Evolutionary conservation across 2,113 vertebrate species (phyloP).

Genomic region (Hirundichthys speculiger): DNA sequence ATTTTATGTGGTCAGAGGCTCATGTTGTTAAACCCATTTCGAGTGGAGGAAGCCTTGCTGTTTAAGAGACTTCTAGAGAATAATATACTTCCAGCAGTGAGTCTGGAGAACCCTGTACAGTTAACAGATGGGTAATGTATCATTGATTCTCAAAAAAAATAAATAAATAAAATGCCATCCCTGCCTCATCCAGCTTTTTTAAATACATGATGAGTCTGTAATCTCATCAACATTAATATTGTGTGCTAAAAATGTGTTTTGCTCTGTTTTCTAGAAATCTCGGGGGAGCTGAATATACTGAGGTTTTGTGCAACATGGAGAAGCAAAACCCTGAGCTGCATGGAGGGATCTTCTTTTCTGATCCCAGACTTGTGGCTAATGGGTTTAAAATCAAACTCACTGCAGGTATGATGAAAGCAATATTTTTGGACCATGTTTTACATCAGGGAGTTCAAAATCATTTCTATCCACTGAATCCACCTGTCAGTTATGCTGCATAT

Average conservation of each 20-base stretch:
- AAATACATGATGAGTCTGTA: too few species aligned
- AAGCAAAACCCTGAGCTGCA: constrained; percentile 73
- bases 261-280: constrained; percentile 78
- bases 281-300: constrained; percentile 83
- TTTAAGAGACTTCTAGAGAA: constrained; percentile 89
- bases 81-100: constrained; percentile 87
- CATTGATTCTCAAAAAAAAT: constrained; percentile 35
- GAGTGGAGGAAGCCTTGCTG: constrained; percentile 91
- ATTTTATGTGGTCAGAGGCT: constrained; percentile 85
- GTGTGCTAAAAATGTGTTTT: background rate
- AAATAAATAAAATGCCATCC: background rate
- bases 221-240: background rate
- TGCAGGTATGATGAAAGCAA: constrained; percentile 82
- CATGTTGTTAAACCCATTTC: constrained; percentile 90
- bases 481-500: too few species aligned
- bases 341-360: constrained; percentile 83
- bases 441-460: too few species aligned
- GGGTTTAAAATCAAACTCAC: constrained; percentile 90
- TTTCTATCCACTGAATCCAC: too few species aligned
- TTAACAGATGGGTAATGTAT: constrained; percentile 90
- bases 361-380: constrained; percentile 90
- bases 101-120: constrained; percentile 85
- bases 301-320: constrained; percentile 86
- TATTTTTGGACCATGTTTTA: background rate
- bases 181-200: too few species aligned